Percentiles rank a stretch among this genome's conserved stretches.
Evolutionary conservation across 2,797 vertebrate species (phyloP).

Genomic region (Trachurus trachurus): DNA sequence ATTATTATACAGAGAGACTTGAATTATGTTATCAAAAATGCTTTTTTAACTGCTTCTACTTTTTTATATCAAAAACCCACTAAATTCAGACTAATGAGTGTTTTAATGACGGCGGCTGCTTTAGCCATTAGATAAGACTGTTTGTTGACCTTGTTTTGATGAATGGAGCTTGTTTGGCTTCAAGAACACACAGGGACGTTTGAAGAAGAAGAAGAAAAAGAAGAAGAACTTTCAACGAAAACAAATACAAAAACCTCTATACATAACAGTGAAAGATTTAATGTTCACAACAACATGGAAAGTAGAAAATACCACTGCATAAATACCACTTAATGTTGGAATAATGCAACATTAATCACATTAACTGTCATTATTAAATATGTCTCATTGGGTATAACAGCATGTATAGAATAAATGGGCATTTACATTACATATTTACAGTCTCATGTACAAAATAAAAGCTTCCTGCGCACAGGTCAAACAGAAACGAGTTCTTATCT

Average conservation of each 20-base stretch:
- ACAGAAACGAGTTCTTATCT: conserved; percentile 45
- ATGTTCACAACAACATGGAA: conserved; percentile 54
- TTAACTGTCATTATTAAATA: conserved; percentile 79
- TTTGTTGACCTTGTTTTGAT: neutral
- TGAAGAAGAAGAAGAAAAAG: neutral
- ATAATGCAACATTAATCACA: conserved; percentile 70
- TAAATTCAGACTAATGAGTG: neutral
- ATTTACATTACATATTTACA: conserved; percentile 91
- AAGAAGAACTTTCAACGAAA: neutral
- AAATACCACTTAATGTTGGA: conserved; percentile 79
- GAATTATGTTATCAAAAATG: no score
- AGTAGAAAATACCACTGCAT: conserved; percentile 66
- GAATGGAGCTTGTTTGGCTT: neutral
- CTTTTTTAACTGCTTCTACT: neutral
- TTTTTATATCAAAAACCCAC: neutral
- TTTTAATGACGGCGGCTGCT: neutral
- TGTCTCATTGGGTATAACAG: conserved; percentile 77
- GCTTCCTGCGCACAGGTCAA: conserved; percentile 45
- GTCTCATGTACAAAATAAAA: conserved; percentile 81
- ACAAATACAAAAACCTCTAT: conserved; percentile 26
- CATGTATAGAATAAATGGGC: conserved; percentile 78
- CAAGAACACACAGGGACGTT: neutral
- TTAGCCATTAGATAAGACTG: neutral
- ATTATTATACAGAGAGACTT: neutral
- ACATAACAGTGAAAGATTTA: conserved; percentile 66